Base-by-base conservation (phyloP, 2,797 vertebrate species). In the Arnoldichthys spilopterus region DNA sequence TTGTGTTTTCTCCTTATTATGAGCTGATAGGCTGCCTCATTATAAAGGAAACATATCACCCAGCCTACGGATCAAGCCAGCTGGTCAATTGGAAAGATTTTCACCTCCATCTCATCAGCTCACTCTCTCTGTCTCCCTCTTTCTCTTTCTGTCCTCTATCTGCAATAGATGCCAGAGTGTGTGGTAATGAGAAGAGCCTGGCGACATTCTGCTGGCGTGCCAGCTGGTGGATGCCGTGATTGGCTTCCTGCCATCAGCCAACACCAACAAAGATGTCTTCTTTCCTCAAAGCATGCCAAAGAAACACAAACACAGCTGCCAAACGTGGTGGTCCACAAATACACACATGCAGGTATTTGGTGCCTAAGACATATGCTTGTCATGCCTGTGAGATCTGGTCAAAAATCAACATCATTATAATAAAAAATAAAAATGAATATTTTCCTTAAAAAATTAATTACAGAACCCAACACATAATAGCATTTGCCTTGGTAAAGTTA, bases 231-330 rank as follows among this genome's bases (percentile, higher is more conserved):
- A 79, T 58, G 72, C 54, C 15, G 54, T 43, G 78, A 77, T 64
- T 80, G 86, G 86, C 75, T 11, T 79, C 1, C 28, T 32, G 75
- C 83, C 85, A 83, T 77, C 74, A 70, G 58, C 72, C 54, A 71
- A 70, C 71, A 83, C 68, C 73, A 67, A 86, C 78, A 84, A 82
- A 85, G 83, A 82, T 68, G 51, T 85, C 73, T 77, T 76, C 76
- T 70, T 74, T 71, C 64, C 51, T 74, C 28, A 58, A 71, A 71
- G 64, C 22, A 20, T 72, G 80, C 40, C 72, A 81, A 72, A 62
- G 47, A 51, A 74, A 72, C 70, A 0, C 34, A 58, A 24, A 75
- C 62, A 70, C 64, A 63, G 8, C 30, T 16, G 5, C 7, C 28
- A 1, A 20, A 18, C 13, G 7, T 18, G 32, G 28, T 34, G 16